These are phyloP conservation scores for Sitodiplosis mosellana DNA, from an alignment of 1,140 invertebrate species.

Conservation along the genomic window DNA sequence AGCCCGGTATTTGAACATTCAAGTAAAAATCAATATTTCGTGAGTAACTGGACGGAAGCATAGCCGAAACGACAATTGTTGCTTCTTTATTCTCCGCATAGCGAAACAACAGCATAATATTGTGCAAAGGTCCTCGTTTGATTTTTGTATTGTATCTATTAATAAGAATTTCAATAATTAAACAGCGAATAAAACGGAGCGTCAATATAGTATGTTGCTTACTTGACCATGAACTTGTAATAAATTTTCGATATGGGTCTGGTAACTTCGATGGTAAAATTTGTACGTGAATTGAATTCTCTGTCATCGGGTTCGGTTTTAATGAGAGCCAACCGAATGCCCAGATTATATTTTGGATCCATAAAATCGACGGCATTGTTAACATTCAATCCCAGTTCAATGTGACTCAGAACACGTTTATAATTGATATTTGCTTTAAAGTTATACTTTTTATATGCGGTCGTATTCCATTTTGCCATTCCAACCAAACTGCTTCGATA, in stretches of 20 bases:
- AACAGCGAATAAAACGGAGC: not conserved
- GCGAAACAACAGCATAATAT: slow-evolving; percentile 18
- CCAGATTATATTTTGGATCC: slow-evolving; percentile 34
- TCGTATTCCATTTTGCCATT: slow-evolving; percentile 43
- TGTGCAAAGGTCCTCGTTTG: slow-evolving; percentile 25
- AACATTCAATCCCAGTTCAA: slow-evolving; percentile 16
- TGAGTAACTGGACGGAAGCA: slow-evolving; percentile 29
- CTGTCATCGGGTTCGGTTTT: slow-evolving; percentile 27
- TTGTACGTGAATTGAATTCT: slow-evolving; percentile 17
- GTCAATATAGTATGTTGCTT: slow-evolving; percentile 3
- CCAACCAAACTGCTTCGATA: slow-evolving; percentile 39
- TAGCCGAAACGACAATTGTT: slow-evolving; percentile 27
- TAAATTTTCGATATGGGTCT: slow-evolving; percentile 25
- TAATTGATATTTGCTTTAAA: slow-evolving; percentile 39
- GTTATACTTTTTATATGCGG: slow-evolving; percentile 56
- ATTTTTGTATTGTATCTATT: slow-evolving; percentile 18
- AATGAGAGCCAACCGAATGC: slow-evolving; percentile 31
- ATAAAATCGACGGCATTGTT: slow-evolving; percentile 18
- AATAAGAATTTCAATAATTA: not conserved
- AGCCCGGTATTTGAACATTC: slow-evolving; percentile 40
- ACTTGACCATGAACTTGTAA: slow-evolving; percentile 24
- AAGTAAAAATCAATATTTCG: slow-evolving; percentile 33
- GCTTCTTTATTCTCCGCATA: slow-evolving; percentile 37
- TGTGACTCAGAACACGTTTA: slow-evolving; percentile 18
- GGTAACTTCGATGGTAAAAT: slow-evolving; percentile 20